Base-by-base conservation (phyloP, 2,888 invertebrate species). In the Erynnis tages region DNA sequence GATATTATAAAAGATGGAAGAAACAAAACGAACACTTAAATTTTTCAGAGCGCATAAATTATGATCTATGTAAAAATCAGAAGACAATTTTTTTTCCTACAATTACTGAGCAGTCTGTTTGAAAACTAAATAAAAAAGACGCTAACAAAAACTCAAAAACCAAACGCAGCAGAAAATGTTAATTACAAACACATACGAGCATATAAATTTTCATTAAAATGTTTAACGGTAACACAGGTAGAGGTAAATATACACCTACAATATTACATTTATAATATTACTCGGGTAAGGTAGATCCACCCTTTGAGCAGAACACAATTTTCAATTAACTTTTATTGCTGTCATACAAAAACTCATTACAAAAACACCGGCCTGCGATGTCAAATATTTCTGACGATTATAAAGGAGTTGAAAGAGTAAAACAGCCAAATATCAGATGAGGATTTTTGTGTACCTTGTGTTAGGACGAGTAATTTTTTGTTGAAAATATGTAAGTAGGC, bases 311-410 rank as follows among this genome's bases (percentile, higher is more conserved):
- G 17, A 35, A 35, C 45, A 46, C 35, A 46, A 46, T 46, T 46
- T 34, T 46, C 45, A 46, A 46, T 46, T 46, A 46, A 46, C 35
- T 46, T 46, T 46, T 46, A 46, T 46, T 46, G 45, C 35, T 35
- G 23, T 25, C 34, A 46, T 46, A 46, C 45, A 35, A 46, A 46
- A 46, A 46, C 35, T 35, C 34, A 35, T 46, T 35, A 35, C 34
- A 30, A 35, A 44, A 21, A 45, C 32, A 23, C n/a, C 45, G 34
- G 34, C 13, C 25, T 25, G 16, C 34, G 16, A 10, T 25, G 45
- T 34, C 34, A 45, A 45, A 45, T 45, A 23, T 23, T 44, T 44
- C 14, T 34, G 43, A 44, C 44, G 23, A 44, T 44, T 35, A 45
- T 34, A 45, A 35, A 35, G 14, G 41, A 34, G 8, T 10, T n/a